Evolutionary conservation across 2,113 vertebrate species (phyloP), one percentile per base, ranked within the genome.

Genomic region (Sialia sialis): DNA sequence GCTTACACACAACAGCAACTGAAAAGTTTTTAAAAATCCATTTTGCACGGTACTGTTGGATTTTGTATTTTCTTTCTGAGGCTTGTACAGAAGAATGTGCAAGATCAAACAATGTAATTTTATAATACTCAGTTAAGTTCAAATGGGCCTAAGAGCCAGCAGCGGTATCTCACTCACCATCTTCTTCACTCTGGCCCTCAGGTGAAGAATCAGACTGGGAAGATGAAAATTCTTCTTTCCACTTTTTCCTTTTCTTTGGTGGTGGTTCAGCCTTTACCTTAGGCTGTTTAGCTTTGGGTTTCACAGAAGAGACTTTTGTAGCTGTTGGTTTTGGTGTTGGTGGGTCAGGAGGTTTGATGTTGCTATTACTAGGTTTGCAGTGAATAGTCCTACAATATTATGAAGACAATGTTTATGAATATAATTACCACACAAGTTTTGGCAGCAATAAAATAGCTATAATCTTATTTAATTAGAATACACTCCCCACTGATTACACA

Each of bases 211-310:
- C 98, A 2, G 98, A 98, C 10, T 98, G 98, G 27, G 98, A 98
- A 30, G 98, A 97, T 10, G 98, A 98, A 90, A 99, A 99, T 84
- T 98, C 98, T 95, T 99, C 99, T 96, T 99, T 99, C 99, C 99
- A 99, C 87, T 99, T 99, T 97, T 98, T 99, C 95, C 99, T 98
- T 97, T 99, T 99, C 97, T 99, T 99, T 87, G 99, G 99, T 64
- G 99, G 99, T 36, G 99, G 99, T 96, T 99, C 99, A 88, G 99
- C 99, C 96, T 98, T 98, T 68, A 98, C 84, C 96, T 99, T 99
- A 39, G 97, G 90, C 97, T 98, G 99, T 97, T 99, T 99, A 92
- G 98, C 98, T 98, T 98, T 98, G 90, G 98, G 98, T 97, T 98
- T 98, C 70, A 96, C 84, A 55, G 98, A 96, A 92, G 98, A 96